phyloP scores from a whole-genome alignment of 1,140 invertebrate genomes.

The Coenobita brevimanus region DNA sequence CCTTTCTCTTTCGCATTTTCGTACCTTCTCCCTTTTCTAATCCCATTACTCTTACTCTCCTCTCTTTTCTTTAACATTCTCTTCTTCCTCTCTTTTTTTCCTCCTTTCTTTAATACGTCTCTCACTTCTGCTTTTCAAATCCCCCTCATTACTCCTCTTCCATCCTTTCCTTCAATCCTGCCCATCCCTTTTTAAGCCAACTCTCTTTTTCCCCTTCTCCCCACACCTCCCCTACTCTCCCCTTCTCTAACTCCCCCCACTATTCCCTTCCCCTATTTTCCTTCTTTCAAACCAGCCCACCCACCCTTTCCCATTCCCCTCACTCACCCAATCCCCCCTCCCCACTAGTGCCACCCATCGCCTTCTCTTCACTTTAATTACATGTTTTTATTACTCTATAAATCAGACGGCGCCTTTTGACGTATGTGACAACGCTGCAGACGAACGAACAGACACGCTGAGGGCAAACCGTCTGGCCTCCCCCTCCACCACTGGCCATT shows the following conservation, averaged over 20 bases:
- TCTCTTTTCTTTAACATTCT: background rate
- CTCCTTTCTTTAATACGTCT: background rate
- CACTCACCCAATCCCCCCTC: background rate
- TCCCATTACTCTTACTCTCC: background rate
- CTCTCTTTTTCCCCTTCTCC: background rate
- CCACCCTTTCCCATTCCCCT: background rate
- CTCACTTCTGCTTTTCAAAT: background rate
- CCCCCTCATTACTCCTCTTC: background rate
- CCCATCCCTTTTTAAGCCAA: background rate
- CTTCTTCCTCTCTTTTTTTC: background rate
- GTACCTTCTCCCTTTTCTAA: background rate
- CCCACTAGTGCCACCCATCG: background rate
- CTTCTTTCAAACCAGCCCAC: background rate
- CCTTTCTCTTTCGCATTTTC: background rate
- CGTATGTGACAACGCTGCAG: conserved; percentile 37
- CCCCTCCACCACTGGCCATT: conserved; percentile 2
- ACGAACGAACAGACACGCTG: conserved; percentile 18
- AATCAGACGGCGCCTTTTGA: conserved; percentile 56
- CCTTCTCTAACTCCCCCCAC: too few relatives aligned
- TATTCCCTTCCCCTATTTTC: background rate
- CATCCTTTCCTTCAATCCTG: background rate
- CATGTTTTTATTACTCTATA: conserved; percentile 52
- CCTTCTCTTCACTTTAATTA: conserved; percentile 34
- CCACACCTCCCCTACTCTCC: background rate
- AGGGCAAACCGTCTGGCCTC: background rate